Percentiles rank a stretch among this genome's conserved stretches.
Evolutionary conservation across 2,797 vertebrate genomes (phyloP).

Genomic region (Mus caroli): DNA sequence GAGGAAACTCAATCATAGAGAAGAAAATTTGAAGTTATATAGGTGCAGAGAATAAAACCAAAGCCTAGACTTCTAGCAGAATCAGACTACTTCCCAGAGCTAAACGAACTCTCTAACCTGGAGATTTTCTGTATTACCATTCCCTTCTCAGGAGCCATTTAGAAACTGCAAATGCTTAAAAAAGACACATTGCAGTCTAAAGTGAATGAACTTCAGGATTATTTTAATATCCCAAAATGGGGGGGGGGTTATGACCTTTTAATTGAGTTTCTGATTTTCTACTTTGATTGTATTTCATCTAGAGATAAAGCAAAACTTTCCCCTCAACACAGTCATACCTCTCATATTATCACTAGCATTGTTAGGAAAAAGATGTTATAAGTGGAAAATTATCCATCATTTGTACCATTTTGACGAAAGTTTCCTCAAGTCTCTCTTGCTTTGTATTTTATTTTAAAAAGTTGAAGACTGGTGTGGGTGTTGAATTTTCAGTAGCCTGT

Average conservation of each 20-base stretch:
- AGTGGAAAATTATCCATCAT: constrained; percentile 7
- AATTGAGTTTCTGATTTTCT: neutral
- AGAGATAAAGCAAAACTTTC: neutral
- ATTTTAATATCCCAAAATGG: constrained; percentile 14
- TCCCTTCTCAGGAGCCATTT: neutral
- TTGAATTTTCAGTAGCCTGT: constrained; percentile 1
- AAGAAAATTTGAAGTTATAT: neutral
- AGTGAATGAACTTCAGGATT: constrained; percentile 32
- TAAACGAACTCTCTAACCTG: neutral
- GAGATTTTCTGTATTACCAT: neutral
- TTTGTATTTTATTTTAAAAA: constrained; percentile 28
- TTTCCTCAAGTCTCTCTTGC: constrained; percentile 25
- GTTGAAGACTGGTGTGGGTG: neutral
- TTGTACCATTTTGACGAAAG: constrained; percentile 17
- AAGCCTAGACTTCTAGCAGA: neutral
- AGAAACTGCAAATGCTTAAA: neutral
- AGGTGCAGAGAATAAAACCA: neutral
- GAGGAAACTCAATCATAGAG: neutral
- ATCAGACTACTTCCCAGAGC: neutral
- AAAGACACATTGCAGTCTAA: constrained; percentile 11
- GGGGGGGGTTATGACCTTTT: neutral
- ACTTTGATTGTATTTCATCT: neutral
- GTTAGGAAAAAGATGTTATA: constrained; percentile 17
- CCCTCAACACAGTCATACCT: neutral
- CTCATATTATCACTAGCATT: neutral